Evolutionary conservation across 2,797 vertebrate species (phyloP), one percentile per base, ranked within the genome.

Genomic region (Peromyscus aztecus): DNA sequence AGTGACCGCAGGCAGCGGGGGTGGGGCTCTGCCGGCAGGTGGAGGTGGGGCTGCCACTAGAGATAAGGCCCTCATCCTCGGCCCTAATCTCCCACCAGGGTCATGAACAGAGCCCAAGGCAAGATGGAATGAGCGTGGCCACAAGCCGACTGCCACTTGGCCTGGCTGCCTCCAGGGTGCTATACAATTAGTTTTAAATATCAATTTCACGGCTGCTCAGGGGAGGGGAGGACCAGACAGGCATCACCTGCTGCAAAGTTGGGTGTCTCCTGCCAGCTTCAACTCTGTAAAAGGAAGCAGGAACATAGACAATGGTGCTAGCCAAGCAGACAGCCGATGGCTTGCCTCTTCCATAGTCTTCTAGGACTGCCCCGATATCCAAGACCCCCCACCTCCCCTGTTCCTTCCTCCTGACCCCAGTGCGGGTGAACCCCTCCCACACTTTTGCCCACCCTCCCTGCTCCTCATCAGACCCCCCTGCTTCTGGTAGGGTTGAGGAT

Each of bases 141-240:
- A 5, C n/a, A 6, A 63, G 77, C 94, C 16, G 6, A 75, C 81
- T 2, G 1, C 77, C 2, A 14, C 49, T 75, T 13, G 14, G 69
- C n/a, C 81, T 2, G 0, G 91, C 89, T 12, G 34, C 81, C 96
- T 52, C 0, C 16, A 65, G 90, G 94, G 80, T 3, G 0, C 84
- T 0, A 96, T 99, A 99, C 99, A 99, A 99, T 99, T 99, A 99
- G 99, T 99, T 99, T 99, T 99, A 99, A 99, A 99, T 99, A 99
- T 99, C 99, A 99, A 99, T 99, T 99, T 99, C 99, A 99, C 97
- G 99, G 99, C 59, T 63, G 98, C 98, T 99, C 98, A 98, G 97
- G 98, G 98, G 98, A 98, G 98, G 99, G 99, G 99, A 99, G 96
- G 78, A 96, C 97, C 91, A 97, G 98, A 96, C 97, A 92, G 98